Conservation (phyloP, 1,140 invertebrate genomes). For the Andrena cerasifolii region DNA sequence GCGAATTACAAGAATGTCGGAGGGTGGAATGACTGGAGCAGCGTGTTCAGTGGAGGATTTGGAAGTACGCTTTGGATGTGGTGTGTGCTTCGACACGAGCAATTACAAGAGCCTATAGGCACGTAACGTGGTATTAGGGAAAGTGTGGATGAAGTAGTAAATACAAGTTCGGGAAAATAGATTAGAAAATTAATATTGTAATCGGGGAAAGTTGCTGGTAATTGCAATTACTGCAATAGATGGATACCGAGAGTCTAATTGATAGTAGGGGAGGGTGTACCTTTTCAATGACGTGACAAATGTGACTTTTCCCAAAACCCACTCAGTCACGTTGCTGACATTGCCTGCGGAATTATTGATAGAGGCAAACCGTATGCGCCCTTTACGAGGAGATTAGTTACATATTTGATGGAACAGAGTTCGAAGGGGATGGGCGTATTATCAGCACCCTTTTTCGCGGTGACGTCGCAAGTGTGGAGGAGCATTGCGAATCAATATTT, state of each 20-base stretch:
- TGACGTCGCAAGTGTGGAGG: conserved; percentile 59
- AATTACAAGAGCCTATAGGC: no score
- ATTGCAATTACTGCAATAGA: neutral
- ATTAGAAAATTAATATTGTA: no score
- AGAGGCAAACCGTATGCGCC: conserved; percentile 43
- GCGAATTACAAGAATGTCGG: neutral
- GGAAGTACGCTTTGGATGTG: no score
- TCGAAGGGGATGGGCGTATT: conserved; percentile 60
- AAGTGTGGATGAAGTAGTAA: no score
- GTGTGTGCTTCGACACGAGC: no score
- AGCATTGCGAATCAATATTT: conserved; percentile 74
- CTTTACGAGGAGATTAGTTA: conserved; percentile 62
- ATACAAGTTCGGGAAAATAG: no score
- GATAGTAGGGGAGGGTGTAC: neutral
- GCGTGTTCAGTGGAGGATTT: no score
- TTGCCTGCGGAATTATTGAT: conserved; percentile 55
- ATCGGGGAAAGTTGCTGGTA: no score
- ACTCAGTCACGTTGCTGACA: conserved; percentile 34
- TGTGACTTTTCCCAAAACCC: conserved; percentile 5
- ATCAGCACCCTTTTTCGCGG: conserved; percentile 60
- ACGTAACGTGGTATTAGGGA: no score
- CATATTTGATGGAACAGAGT: conserved; percentile 70
- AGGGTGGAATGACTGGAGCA: no score
- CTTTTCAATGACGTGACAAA: neutral
- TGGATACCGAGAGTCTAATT: neutral